phyloP scores from a whole-genome alignment of 2,113 vertebrate genomes.

The Odontesthes bonariensis region DNA sequence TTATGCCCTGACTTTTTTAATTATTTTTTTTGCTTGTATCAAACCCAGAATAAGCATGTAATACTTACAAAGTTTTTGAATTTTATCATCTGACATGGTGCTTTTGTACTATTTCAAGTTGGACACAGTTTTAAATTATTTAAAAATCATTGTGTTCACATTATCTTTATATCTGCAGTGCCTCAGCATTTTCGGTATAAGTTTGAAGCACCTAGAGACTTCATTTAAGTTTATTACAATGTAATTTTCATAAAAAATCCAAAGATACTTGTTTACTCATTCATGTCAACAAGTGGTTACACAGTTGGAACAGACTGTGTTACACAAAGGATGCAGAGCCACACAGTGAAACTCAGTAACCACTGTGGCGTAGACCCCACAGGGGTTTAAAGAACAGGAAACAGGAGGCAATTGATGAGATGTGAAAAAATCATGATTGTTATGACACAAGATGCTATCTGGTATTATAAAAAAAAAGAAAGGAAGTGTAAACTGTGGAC shows the following conservation, averaged over 20 bases:
- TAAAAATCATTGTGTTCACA: background rate
- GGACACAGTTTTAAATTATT: background rate
- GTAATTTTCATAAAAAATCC: background rate
- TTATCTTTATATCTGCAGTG: background rate
- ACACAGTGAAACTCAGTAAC: background rate
- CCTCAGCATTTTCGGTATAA: background rate
- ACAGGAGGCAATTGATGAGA: constrained; percentile 17
- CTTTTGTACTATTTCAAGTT: background rate
- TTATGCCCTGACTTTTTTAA: too few species aligned
- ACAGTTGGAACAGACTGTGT: constrained; percentile 14
- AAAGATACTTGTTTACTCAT: background rate
- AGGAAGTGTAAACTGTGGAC: constrained; percentile 21
- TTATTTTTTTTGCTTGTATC: background rate
- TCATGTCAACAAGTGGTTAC: constrained; percentile 9
- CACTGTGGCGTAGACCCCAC: constrained; percentile 14
- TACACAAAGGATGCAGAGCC: constrained; percentile 1
- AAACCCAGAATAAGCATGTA: background rate
- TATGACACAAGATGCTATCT: constrained; percentile 34
- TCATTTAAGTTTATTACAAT: background rate
- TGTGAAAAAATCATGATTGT: constrained; percentile 17
- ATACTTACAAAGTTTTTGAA: background rate
- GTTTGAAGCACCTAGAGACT: background rate
- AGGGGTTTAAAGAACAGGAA: constrained; percentile 7
- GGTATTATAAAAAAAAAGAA: constrained; percentile 16
- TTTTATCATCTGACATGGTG: background rate